Conservation (phyloP, 2,797 vertebrate species). For the Xerus rutilus region DNA sequence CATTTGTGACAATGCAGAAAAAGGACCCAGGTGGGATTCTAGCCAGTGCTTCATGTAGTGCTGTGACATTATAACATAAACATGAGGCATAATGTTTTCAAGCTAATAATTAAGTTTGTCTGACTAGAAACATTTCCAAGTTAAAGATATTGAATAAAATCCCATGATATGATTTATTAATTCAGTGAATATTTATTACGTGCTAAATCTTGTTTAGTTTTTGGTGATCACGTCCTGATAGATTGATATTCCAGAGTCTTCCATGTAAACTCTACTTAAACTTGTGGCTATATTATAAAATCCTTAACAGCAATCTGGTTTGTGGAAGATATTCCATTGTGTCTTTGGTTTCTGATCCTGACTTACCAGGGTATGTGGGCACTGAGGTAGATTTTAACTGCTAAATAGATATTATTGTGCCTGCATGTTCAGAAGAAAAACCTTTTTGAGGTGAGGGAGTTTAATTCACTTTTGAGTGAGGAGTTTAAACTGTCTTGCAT, state of each 20-base stretch:
- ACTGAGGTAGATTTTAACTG: background rate
- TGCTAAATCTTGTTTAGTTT: background rate
- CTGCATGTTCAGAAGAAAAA: background rate
- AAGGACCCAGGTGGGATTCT: background rate
- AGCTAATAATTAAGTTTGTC: background rate
- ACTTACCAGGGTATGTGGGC: background rate
- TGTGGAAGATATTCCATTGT: background rate
- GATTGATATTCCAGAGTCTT: background rate
- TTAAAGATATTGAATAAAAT: background rate
- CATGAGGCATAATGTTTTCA: background rate
- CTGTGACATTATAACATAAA: background rate
- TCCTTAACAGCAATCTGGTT: background rate
- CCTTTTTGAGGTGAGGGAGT: rapidly evolving
- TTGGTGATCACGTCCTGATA: background rate
- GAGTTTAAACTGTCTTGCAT: background rate
- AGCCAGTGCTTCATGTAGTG: background rate
- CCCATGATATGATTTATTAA: background rate
- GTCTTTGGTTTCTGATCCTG: background rate
- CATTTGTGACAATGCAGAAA: background rate
- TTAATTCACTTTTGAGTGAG: background rate
- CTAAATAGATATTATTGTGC: background rate
- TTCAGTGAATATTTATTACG: background rate
- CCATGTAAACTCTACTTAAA: background rate
- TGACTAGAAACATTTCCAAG: background rate
- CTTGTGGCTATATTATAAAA: background rate